Conservation (phyloP, 35 echinoderm and acorn worm genomes). For the Amphiura filiformis region DNA sequence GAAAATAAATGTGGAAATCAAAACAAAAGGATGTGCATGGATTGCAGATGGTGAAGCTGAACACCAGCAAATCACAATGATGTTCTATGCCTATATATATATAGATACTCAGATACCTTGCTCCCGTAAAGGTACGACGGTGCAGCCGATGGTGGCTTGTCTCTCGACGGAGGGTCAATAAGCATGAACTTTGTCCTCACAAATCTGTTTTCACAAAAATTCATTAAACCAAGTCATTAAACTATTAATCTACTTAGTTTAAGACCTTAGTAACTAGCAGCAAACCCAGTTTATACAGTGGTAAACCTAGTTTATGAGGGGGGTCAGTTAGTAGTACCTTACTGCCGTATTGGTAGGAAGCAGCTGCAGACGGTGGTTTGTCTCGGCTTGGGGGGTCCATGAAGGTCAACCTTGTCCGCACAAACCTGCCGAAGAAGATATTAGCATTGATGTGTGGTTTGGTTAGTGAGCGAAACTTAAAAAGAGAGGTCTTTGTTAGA, state of each 20-base stretch:
- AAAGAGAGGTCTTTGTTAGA: neutral
- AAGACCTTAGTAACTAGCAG: neutral
- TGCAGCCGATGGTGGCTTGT: slow-evolving; percentile 83
- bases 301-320: neutral
- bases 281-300: neutral
- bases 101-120: neutral
- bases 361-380: slow-evolving; percentile 70
- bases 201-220: slow-evolving; percentile 53
- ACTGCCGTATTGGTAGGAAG: slow-evolving; percentile 67
- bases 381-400: slow-evolving; percentile 76
- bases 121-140: slow-evolving; percentile 81
- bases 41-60: too few species aligned
- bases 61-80: too few species aligned
- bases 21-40: too few species aligned
- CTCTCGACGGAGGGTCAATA: slow-evolving; percentile 79
- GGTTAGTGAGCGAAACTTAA: neutral
- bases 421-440: slow-evolving; percentile 54
- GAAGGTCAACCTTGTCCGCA: slow-evolving; percentile 60
- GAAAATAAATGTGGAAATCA: too few species aligned
- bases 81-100: too few species aligned
- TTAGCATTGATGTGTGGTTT: neutral
- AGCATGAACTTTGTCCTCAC: slow-evolving; percentile 75
- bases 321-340: neutral
- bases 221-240: neutral
- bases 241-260: neutral